phyloP scores from a whole-genome alignment of 2,113 vertebrate species.

The Tautogolabrus adspersus region DNA sequence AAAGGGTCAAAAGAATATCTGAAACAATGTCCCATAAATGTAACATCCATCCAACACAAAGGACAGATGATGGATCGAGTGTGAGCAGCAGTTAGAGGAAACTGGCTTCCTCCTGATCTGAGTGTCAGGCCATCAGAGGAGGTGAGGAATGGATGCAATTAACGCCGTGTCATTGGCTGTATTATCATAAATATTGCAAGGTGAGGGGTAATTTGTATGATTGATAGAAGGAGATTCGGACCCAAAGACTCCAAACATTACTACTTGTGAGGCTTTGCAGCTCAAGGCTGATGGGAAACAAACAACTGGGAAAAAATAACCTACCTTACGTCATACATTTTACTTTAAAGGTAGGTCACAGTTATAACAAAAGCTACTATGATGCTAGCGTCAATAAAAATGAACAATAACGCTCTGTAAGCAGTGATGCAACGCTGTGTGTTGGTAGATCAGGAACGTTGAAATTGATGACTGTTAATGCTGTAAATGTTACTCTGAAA shows the following conservation, averaged over 20 bases:
- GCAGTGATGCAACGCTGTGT: no score
- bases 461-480: no score
- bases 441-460: no score
- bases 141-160: constrained; percentile 75
- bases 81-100: constrained; percentile 23
- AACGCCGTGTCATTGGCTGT: constrained; percentile 63
- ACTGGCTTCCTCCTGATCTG: constrained; percentile 54
- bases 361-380: no score
- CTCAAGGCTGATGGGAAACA: background rate
- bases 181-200: constrained; percentile 79
- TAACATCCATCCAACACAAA: constrained; percentile 59
- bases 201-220: constrained; percentile 74
- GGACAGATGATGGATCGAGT: constrained; percentile 61
- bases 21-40: constrained; percentile 57
- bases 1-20: constrained; percentile 15
- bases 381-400: no score
- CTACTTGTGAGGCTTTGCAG: constrained; percentile 5
- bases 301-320: background rate
- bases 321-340: no score
- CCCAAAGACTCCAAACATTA: constrained; percentile 59
- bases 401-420: no score
- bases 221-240: constrained; percentile 62
- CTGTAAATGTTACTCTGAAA: no score
- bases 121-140: constrained; percentile 51
- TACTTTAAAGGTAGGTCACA: no score